phyloP scores from a whole-genome alignment of 2,888 invertebrate species.

The Nowickia ferox region DNA sequence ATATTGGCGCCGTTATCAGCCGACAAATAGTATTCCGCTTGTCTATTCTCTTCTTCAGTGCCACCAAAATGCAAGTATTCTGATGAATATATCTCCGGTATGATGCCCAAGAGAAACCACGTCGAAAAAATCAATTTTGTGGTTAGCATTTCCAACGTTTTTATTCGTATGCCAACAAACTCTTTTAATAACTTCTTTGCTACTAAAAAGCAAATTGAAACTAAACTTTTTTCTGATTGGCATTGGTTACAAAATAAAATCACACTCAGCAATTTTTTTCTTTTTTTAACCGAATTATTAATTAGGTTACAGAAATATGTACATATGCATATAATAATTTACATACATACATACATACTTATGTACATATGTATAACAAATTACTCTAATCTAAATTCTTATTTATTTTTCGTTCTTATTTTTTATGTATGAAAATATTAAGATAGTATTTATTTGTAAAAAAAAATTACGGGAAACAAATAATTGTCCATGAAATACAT shows the following conservation, averaged over 20 bases:
- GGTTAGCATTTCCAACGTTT: constrained; percentile 1
- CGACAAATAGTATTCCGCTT: constrained; percentile 62
- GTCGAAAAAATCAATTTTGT: neutral
- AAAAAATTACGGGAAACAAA: too few species aligned
- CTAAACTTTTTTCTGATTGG: constrained; percentile 33
- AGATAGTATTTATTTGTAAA: too few species aligned
- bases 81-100: neutral
- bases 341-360: neutral
- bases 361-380: neutral
- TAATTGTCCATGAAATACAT: too few species aligned
- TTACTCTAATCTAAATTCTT: neutral
- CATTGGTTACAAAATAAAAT: constrained; percentile 10
- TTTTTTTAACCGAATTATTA: constrained; percentile 27
- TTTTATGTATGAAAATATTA: too few species aligned
- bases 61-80: constrained; percentile 65
- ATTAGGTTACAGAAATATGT: constrained; percentile 48
- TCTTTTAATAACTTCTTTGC: constrained; percentile 1
- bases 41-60: constrained; percentile 37
- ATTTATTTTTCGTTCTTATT: neutral
- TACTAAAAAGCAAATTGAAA: constrained; percentile 23
- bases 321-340: neutral
- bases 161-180: constrained; percentile 15
- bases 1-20: constrained; percentile 53
- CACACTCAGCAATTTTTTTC: constrained; percentile 39
- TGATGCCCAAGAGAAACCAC: constrained; percentile 1